These are phyloP conservation scores for Nesoenas mayeri DNA, from an alignment of 2,113 vertebrate genomes.

Conservation along the genomic window DNA sequence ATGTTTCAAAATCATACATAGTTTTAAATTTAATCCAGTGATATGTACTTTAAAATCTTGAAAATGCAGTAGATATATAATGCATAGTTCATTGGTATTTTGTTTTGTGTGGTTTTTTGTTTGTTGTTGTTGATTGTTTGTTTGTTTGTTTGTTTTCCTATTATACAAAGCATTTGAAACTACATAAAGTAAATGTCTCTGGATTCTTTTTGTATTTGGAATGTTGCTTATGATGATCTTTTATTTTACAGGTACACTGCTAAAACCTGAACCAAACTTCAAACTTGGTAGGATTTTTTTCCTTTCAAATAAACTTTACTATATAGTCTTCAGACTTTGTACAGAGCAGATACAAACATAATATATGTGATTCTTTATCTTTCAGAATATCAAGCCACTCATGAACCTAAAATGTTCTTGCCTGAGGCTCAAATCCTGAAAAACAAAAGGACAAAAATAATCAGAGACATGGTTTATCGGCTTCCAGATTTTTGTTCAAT, in stretches of 20 bases:
- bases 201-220: background rate
- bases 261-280: slow-evolving; percentile 26
- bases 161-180: background rate
- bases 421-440: background rate
- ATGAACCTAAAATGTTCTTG: background rate
- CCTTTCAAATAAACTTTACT: background rate
- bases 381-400: slow-evolving; percentile 79
- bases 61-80: background rate
- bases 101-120: too few species aligned
- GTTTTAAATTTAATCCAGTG: background rate
- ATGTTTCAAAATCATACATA: background rate
- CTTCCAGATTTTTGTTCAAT: background rate
- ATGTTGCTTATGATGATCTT: background rate
- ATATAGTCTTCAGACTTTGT: background rate
- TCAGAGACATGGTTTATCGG: background rate
- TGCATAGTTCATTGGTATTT: too few species aligned
- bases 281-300: background rate
- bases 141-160: background rate
- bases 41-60: background rate
- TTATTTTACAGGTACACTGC: background rate
- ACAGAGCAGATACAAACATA: background rate
- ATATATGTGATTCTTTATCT: background rate
- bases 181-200: background rate
- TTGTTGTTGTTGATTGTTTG: too few species aligned
- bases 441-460: background rate